Evolutionary conservation across 2,888 invertebrate genomes (phyloP).

Genomic region (Ennomos fuscantarius): DNA sequence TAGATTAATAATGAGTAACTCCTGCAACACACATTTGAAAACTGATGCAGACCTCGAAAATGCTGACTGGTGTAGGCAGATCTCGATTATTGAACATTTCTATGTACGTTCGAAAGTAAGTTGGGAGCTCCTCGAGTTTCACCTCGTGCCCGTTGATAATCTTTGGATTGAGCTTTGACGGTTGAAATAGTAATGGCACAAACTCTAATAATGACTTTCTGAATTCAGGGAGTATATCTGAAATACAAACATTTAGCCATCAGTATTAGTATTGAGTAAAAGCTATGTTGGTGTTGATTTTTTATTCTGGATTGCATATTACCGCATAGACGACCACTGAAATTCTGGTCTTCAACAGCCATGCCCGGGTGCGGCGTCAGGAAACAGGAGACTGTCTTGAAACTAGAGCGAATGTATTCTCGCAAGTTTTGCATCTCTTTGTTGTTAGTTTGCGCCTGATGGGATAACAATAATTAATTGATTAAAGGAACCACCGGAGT

Average conservation of each 20-base stretch:
- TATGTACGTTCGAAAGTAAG: conserved; percentile 97
- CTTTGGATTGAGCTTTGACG: conserved; percentile 94
- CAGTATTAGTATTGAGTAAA: too few species aligned
- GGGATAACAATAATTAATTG: neutral
- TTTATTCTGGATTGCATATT: neutral
- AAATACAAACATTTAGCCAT: conserved; percentile 3
- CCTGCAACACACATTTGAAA: neutral
- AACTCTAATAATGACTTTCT: conserved; percentile 90
- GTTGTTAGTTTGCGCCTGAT: conserved; percentile 11
- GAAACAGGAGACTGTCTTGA: conserved; percentile 95
- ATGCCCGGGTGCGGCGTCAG: conserved; percentile 98
- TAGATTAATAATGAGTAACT: too few species aligned
- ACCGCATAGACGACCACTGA: conserved; percentile 60
- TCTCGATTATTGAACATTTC: conserved; percentile 97
- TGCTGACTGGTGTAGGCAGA: conserved; percentile 96
- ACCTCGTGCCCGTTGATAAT: conserved; percentile 95
- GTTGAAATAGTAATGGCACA: conserved; percentile 92
- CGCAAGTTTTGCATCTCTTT: conserved; percentile 93
- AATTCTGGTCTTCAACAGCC: conserved; percentile 95
- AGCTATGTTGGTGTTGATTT: too few species aligned
- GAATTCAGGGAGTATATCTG: conserved; percentile 95
- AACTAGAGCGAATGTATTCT: conserved; percentile 92
- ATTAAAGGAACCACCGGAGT: neutral
- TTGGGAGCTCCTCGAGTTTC: conserved; percentile 94
- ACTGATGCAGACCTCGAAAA: conserved; percentile 90